A percentile compares a stretch with the other conserved stretches of the same genome.
Conservation (phyloP, 2,888 invertebrate genomes). For the Nephrotoma appendiculata region DNA sequence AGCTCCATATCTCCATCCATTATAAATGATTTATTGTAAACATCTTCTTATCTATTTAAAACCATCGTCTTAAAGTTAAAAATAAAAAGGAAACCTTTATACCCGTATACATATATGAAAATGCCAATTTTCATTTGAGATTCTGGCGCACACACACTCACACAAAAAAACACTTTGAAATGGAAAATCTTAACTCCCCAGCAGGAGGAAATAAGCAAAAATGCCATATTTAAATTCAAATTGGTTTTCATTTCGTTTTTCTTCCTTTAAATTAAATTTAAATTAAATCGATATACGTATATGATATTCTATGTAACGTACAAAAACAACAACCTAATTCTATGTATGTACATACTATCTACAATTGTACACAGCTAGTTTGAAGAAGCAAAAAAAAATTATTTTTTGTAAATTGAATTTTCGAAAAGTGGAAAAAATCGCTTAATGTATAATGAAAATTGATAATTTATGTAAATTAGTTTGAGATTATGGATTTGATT, state of each 20-base stretch:
- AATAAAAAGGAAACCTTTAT: neutral
- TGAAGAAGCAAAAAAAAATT: neutral
- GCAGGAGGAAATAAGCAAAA: neutral
- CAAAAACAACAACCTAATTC: neutral
- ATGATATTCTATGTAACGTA: neutral
- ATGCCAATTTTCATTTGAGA: neutral
- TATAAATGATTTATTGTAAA: neutral
- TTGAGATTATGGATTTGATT: neutral
- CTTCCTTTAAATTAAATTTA: neutral
- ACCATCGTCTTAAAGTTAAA: neutral
- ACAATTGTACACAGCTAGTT: neutral
- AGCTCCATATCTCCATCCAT: neutral
- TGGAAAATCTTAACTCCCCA: neutral
- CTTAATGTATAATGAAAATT: neutral
- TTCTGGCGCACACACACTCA: neutral
- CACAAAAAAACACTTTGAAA: neutral
- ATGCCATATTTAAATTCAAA: neutral
- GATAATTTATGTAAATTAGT: neutral
- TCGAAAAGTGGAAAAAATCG: neutral
- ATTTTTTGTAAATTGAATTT: neutral
- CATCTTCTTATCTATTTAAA: neutral
- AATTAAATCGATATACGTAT: neutral
- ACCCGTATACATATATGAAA: neutral
- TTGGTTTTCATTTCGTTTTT: neutral
- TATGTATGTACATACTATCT: neutral